Evolutionary conservation across 2,888 invertebrate genomes (phyloP).

Genomic region (Yponomeuta cagnagella): DNA sequence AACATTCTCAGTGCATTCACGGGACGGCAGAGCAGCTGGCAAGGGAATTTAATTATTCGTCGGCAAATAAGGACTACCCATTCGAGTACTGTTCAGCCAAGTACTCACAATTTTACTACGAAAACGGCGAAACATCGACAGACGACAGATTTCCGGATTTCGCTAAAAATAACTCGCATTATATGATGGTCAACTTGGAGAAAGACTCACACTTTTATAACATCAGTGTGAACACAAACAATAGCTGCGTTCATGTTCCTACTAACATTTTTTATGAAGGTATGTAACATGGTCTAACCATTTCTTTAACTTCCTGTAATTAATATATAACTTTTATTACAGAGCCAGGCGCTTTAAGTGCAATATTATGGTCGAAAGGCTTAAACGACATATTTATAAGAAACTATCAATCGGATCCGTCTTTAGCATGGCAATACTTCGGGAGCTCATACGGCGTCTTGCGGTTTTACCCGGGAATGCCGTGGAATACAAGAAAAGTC

Average conservation of each 20-base stretch:
- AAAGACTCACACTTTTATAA: constrained; percentile 90
- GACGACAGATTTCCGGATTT: constrained; percentile 39
- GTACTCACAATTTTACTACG: constrained; percentile 75
- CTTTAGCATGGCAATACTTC: constrained; percentile 97
- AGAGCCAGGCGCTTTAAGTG: constrained; percentile 52
- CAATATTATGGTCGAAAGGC: constrained; percentile 91
- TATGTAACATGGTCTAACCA: constrained; percentile 34
- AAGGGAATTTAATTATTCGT: constrained; percentile 71
- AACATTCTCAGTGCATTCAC: constrained; percentile 80
- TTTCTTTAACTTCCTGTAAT: background rate
- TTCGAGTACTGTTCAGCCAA: constrained; percentile 88
- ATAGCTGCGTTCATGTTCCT: constrained; percentile 94
- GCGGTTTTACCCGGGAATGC: constrained; percentile 91
- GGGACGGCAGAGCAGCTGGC: constrained; percentile 83
- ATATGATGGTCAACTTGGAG: constrained; percentile 76
- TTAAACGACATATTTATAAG: constrained; percentile 88
- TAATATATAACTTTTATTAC: constrained; percentile 30
- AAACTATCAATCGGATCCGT: constrained; percentile 92
- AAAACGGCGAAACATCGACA: constrained; percentile 28
- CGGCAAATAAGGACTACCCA: constrained; percentile 42
- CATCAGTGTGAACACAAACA: constrained; percentile 84
- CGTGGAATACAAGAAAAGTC: constrained; percentile 72
- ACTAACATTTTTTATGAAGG: constrained; percentile 93
- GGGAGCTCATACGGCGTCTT: constrained; percentile 95
- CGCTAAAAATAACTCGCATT: constrained; percentile 51